Percentiles rank a stretch among this genome's conserved stretches.
Evolutionary conservation across 2,113 vertebrate species (phyloP).

Genomic region (Epinephelus cyanopodus): DNA sequence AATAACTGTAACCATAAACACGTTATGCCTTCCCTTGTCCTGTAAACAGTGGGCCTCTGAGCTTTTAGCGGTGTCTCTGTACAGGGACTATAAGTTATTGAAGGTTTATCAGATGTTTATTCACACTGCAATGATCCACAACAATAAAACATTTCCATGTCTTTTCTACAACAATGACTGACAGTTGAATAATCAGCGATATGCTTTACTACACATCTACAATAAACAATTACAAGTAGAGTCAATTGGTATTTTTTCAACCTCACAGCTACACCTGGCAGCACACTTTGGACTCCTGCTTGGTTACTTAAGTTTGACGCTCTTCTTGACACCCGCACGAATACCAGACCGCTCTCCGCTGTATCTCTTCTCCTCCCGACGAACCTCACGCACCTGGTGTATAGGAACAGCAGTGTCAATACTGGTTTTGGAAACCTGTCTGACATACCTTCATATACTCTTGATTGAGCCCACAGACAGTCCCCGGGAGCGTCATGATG

Average conservation of each 20-base stretch:
- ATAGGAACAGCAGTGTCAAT: constrained; percentile 15
- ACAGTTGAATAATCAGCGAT: not conserved
- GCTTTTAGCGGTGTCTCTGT: not conserved
- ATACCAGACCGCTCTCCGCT: constrained; percentile 93
- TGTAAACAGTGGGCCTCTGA: not conserved
- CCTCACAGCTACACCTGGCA: not conserved
- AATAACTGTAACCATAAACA: constrained; percentile 10
- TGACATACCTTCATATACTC: not conserved
- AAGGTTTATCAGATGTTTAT: constrained; percentile 59
- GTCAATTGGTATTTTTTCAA: not conserved
- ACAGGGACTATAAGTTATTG: not conserved
- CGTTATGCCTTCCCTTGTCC: not conserved
- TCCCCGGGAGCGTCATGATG: not conserved
- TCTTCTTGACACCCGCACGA: constrained; percentile 95
- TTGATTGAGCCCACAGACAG: not conserved
- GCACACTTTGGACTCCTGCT: not conserved
- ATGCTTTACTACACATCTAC: constrained; percentile 4
- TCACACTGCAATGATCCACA: constrained; percentile 8
- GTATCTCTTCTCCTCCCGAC: constrained; percentile 88
- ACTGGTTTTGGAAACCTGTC: not conserved
- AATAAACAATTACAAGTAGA: constrained; percentile 40
- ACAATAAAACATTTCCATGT: constrained; percentile 11
- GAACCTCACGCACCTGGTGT: constrained; percentile 89
- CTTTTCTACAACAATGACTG: constrained; percentile 14
- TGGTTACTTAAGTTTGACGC: constrained; percentile 91